phyloP scores from a whole-genome alignment of 1,140 invertebrate genomes.

The Doryteuthis pealeii region DNA sequence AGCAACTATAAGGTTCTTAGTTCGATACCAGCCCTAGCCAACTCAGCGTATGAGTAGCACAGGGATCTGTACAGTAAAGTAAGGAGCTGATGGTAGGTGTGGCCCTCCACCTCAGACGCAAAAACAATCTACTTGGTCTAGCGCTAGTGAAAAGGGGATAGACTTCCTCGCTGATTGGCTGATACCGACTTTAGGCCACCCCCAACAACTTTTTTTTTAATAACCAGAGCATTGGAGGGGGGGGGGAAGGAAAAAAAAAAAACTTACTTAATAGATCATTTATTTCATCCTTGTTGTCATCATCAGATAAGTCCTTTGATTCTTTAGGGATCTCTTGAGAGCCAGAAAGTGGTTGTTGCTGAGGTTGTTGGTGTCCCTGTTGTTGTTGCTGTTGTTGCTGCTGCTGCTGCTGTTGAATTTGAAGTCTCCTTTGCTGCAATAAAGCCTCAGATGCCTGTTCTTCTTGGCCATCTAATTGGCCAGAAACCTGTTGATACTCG shows the following conservation, averaged over 20 bases:
- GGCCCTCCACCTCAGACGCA: no score
- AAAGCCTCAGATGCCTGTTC: neutral
- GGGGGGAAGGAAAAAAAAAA: slow-evolving; percentile 36
- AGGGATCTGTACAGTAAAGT: no score
- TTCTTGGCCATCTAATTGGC: neutral
- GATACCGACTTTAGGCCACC: no score
- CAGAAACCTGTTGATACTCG: neutral
- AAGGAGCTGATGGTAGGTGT: no score
- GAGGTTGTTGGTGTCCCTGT: neutral
- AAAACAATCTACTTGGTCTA: no score
- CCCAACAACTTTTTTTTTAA: no score
- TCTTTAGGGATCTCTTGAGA: neutral
- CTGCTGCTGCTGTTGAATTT: neutral
- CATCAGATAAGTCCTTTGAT: slow-evolving; percentile 33
- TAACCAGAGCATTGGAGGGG: no score
- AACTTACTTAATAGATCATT: slow-evolving; percentile 46
- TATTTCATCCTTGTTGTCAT: slow-evolving; percentile 49
- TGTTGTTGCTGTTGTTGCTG: neutral
- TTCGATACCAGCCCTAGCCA: no score
- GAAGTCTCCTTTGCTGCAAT: slow-evolving; percentile 2
- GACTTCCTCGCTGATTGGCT: no score
- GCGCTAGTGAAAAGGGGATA: no score
- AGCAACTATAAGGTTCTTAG: no score
- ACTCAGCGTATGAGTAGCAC: no score
- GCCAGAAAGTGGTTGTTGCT: neutral